Evolutionary conservation across 2,888 invertebrate genomes (phyloP).

Genomic region (Arrhopalites spinosus): DNA sequence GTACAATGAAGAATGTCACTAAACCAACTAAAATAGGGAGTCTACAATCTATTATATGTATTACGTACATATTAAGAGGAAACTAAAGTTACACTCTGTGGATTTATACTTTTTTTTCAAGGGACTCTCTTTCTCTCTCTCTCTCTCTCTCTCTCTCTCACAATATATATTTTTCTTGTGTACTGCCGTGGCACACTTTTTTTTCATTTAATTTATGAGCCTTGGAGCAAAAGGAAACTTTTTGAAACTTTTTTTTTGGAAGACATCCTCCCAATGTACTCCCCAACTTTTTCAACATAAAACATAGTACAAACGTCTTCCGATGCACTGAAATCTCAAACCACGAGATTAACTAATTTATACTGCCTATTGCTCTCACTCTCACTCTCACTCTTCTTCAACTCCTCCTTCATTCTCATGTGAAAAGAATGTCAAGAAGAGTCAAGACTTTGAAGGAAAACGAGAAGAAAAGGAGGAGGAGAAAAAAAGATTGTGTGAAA

Average conservation of each 20-base stretch:
- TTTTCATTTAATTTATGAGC: slow-evolving; percentile 25
- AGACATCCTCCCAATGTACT: slow-evolving; percentile 16
- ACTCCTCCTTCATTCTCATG: too few relatives aligned
- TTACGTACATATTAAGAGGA: neutral
- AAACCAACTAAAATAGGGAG: too few relatives aligned
- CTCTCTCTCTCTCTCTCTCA: neutral
- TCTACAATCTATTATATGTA: too few relatives aligned
- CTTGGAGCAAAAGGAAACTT: slow-evolving; percentile 11
- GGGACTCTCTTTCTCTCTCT: neutral
- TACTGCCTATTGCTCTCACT: neutral
- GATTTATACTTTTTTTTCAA: neutral
- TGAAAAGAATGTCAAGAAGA: too few relatives aligned
- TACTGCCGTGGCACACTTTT: slow-evolving; percentile 26
- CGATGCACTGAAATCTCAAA: neutral
- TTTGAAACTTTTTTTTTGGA: slow-evolving; percentile 24
- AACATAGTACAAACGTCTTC: neutral
- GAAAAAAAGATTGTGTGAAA: too few relatives aligned
- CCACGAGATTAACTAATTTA: slow-evolving; percentile 26
- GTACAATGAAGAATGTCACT: neutral
- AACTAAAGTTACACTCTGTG: neutral
- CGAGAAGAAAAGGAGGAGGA: neutral
- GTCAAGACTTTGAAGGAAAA: too few relatives aligned
- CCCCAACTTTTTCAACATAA: neutral
- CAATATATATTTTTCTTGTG: slow-evolving; percentile 5
- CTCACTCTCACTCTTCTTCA: neutral